Evolutionary conservation across 2,797 vertebrate species (phyloP).

Genomic region (Leptoclinus maculatus): DNA sequence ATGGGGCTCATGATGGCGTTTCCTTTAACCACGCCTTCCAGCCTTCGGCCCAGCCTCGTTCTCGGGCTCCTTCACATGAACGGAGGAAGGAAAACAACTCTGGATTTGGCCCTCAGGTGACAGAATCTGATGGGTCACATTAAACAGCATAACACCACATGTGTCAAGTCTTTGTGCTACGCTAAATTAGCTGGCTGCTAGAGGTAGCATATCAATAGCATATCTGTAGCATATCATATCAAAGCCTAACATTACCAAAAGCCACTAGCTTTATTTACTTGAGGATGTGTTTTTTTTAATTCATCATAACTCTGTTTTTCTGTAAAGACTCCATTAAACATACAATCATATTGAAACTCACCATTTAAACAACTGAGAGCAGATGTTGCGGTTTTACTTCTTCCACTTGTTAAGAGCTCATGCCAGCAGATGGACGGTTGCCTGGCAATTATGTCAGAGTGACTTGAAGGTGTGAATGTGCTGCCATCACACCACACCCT

Average conservation of each 20-base stretch:
- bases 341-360: background rate
- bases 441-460: constrained; percentile 48
- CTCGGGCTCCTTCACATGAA: no score
- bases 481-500: constrained; percentile 7
- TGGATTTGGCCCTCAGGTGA: background rate
- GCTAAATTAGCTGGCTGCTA: background rate
- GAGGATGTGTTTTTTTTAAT: background rate
- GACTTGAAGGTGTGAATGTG: constrained; percentile 63
- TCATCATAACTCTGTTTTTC: background rate
- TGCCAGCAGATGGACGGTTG: constrained; percentile 36
- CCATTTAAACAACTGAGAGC: constrained; percentile 9
- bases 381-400: constrained; percentile 1
- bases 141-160: background rate
- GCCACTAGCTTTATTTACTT: background rate
- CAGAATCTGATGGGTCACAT: background rate
- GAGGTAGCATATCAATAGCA: no score
- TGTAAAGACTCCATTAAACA: background rate
- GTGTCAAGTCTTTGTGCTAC: background rate
- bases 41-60: no score
- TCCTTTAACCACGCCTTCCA: no score
- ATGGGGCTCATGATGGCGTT: no score
- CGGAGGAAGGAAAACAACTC: no score
- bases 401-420: constrained; percentile 30
- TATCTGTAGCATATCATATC: background rate
- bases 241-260: background rate